These are phyloP conservation scores for cattle (Bos taurus) DNA, from an alignment of 2,113 vertebrate species.

Conservation along the genomic window ARS-UCD2.0 NC_037336.1:57734501-57735000, in stretches of 20 bases:
- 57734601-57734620: neutral
- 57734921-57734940: neutral
- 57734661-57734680: neutral
- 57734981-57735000: neutral
- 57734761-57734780: neutral
- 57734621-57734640: neutral
- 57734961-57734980: neutral
- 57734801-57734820: neutral
- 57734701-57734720: neutral
- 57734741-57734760: neutral
- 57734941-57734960: neutral
- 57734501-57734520: neutral
- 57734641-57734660: neutral
- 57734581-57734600: rapidly evolving
- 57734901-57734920: neutral
- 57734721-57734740: neutral
- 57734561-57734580: neutral
- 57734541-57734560: neutral
- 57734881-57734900: neutral
- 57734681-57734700: neutral
- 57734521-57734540: neutral
- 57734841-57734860: neutral
- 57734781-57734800: neutral
- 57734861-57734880: neutral
- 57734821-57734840: neutral